Percentiles rank a stretch among this genome's conserved stretches.
Evolutionary conservation across 1,140 invertebrate species (phyloP).

Genomic region (Ceratitis capitata): DNA sequence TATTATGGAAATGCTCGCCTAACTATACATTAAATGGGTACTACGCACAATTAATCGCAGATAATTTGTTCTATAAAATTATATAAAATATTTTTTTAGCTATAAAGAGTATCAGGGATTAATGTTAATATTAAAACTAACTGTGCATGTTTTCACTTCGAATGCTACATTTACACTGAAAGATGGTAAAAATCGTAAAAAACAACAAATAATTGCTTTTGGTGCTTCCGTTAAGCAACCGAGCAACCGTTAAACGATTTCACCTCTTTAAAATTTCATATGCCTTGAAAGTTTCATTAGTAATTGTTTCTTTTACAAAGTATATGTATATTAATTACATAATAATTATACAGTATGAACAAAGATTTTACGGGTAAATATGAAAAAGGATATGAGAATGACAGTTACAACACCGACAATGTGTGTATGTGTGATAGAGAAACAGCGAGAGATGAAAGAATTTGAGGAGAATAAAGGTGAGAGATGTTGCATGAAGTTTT

Average conservation of each 20-base stretch:
- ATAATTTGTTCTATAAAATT: no score
- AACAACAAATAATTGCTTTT: conserved; percentile 41
- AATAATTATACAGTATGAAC: conserved; percentile 32
- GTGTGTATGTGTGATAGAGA: not conserved
- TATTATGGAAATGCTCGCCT: no score
- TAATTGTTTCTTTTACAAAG: conserved; percentile 46
- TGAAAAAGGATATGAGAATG: not conserved
- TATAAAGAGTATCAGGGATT: no score
- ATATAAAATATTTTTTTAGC: no score
- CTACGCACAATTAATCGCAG: no score
- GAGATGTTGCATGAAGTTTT: not conserved
- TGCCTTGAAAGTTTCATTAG: conserved; percentile 56
- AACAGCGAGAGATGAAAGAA: not conserved
- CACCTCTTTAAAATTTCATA: conserved; percentile 61
- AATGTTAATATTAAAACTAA: no score
- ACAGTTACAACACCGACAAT: not conserved
- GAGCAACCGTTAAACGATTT: not conserved
- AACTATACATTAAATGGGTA: no score
- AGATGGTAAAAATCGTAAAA: conserved; percentile 66
- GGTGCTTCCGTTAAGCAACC: conserved; percentile 26
- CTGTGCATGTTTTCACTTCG: conserved; percentile 53
- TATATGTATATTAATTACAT: not conserved
- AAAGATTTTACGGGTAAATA: not conserved
- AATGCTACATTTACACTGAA: conserved; percentile 63
- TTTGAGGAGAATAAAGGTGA: conserved; percentile 19